Percentiles rank a stretch among this genome's conserved stretches.
phyloP scores from a whole-genome alignment of 1,140 invertebrate species.

The Paralvinella palmiformis region DNA sequence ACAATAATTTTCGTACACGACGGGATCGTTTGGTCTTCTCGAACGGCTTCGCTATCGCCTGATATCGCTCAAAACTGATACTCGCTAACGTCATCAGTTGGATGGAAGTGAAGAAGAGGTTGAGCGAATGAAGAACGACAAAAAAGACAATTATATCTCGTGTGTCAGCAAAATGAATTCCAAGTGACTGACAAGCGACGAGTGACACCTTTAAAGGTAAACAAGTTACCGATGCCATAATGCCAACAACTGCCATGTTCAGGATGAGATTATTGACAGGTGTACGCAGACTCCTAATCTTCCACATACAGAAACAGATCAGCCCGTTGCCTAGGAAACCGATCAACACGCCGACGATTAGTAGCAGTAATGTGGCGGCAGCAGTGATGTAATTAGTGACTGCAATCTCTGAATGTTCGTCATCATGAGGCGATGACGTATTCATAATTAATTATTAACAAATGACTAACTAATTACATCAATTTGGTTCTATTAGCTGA shows the following conservation, averaged over 20 bases:
- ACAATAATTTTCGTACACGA: background rate
- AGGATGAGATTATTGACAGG: background rate
- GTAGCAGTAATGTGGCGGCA: too few relatives aligned
- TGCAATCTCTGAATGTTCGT: too few relatives aligned
- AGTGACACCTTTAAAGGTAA: background rate
- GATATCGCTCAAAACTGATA: background rate
- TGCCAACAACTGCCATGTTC: background rate
- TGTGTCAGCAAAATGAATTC: background rate
- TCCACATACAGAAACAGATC: background rate
- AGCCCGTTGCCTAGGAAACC: background rate
- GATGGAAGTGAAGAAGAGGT: background rate
- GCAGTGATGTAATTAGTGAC: too few relatives aligned
- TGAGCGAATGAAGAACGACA: background rate
- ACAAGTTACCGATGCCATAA: background rate
- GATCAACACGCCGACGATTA: background rate
- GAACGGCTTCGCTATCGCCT: slow-evolving; percentile 4
- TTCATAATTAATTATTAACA: too few relatives aligned
- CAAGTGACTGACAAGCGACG: background rate
- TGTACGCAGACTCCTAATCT: slow-evolving; percentile 3
- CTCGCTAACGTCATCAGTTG: background rate
- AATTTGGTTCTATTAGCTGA: too few relatives aligned
- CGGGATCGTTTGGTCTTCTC: background rate
- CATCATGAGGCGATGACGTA: too few relatives aligned
- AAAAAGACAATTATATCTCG: too few relatives aligned
- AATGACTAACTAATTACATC: too few relatives aligned